Base-by-base conservation (phyloP, 2,888 invertebrate species). In the Amphimallon solstitiale region DNA sequence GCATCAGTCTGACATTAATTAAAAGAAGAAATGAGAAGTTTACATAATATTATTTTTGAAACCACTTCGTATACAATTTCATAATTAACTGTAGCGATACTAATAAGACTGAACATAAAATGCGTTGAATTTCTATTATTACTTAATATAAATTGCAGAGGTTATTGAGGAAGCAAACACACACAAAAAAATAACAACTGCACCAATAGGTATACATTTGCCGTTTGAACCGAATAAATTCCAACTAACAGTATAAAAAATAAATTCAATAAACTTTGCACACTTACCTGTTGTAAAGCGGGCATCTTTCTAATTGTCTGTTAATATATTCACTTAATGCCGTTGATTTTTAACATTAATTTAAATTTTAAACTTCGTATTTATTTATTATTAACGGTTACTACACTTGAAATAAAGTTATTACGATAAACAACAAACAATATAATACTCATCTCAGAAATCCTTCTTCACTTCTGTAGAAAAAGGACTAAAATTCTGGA, bases 41-140 rank as follows among this genome's bases (percentile, higher is more conserved):
- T 63, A 63, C 63, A 67, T 59, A 67, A 67, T 56, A 67, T 49
- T 56, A 59, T 38, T 54, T 63, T 63, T 67, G 56, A 40, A 67
- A 67, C 54, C 54, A 49, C 59, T 59, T 48, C 49, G 45, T 65
- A 60, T 43, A 29, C 10, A 40, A 43, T 65, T 65, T 63, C 62
- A 46, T 62, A 59, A 65, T 68, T 62, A 65, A 68, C 61, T 68
- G 68, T 68, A 68, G 68, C 68, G 68, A 68, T 49, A 68, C 68
- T 68, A 68, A 68, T 68, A 68, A 29, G 56, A 65, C 19, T 56
- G 40, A 34, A 29, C 43, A 21, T 56, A 59, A 43, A 43, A 38
- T 65, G 29, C 29, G 29, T 29, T 29, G 48, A 54, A 56, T 65
- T 65, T 65, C 64, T 65, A 65, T 21, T 59, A 65, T 65, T 65